Base-by-base conservation (phyloP, 2,113 vertebrate species). In the Ellobius talpinus region DNA sequence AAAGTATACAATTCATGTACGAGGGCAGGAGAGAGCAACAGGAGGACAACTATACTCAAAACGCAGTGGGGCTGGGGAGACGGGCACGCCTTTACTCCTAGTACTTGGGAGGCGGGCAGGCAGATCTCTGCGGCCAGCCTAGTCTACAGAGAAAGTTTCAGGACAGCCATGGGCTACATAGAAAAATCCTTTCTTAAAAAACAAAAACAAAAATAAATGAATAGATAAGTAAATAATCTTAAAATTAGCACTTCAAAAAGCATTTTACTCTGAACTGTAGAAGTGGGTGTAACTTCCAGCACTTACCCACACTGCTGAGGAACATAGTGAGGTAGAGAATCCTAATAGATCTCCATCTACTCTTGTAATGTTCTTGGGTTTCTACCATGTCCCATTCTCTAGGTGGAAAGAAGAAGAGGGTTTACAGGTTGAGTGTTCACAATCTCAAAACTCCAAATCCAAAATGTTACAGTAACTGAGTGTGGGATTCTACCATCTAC, bases 281-380 rank as follows among this genome's bases (percentile, higher is more conserved):
- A 95, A 90, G 58, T 26, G 65, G 31, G 14, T 39, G 52, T 61
- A 76, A 58, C 70, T 94, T 65, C 45, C 77, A 91, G 95, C 96
- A 99, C 99, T 99, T 98, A 99, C 99, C 99, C 26, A 99, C 98
- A 96, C 99, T 99, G 97, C 99, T 99, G 97, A 99, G 99, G 97
- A 99, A 99, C 99, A 99, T 99, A 5, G 99, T 99, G 90, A 99
- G 99, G 97, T 99, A 99, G 98, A 99, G 99, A 96, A 99, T 98
- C 95, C 99, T 98, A 97, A 99, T 99, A 17, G 99, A 99, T 97
- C 99, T 97, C 99, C 99, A 99, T 19, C 99, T 99, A 97, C 99
- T 99, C 19, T 96, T 99, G 95, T 98, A 98, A 86, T 99, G 98
- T 2, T 98, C 98, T 78, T 97, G 92, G 1, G 98, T 98, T 96